Conservation (phyloP, 2,113 vertebrate genomes). For the Probosciger aterrimus region DNA sequence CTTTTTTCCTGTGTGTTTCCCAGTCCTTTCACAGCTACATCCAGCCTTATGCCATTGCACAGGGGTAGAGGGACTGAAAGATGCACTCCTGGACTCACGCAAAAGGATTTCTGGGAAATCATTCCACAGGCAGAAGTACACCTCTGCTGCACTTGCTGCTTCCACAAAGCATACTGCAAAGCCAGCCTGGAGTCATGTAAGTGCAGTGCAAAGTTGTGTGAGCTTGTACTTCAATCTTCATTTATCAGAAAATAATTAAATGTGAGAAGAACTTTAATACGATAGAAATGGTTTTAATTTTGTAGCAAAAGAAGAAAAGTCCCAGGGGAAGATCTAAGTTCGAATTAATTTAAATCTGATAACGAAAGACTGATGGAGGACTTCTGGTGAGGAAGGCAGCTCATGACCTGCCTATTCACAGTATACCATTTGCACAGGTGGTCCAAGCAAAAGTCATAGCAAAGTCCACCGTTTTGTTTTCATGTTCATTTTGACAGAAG, state of each 20-base stretch:
- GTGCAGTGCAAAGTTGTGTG: not conserved
- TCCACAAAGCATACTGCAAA: not conserved
- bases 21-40: not conserved
- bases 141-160: not conserved
- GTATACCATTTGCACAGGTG: not conserved
- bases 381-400: not conserved
- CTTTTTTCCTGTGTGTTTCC: not conserved
- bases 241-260: not conserved
- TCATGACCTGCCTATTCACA: not conserved
- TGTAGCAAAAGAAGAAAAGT: not conserved
- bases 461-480: not conserved
- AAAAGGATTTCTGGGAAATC: not conserved
- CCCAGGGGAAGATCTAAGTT: not conserved
- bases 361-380: not conserved
- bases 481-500: not conserved
- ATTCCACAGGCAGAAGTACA: not conserved
- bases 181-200: not conserved
- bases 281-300: not conserved
- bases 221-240: not conserved
- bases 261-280: not conserved
- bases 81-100: not conserved
- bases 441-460: not conserved
- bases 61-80: not conserved
- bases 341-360: not conserved
- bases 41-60: not conserved